These are phyloP conservation scores for Drosophila incognita DNA, from an alignment of 2,888 invertebrate species.

Conservation along the genomic window DNA sequence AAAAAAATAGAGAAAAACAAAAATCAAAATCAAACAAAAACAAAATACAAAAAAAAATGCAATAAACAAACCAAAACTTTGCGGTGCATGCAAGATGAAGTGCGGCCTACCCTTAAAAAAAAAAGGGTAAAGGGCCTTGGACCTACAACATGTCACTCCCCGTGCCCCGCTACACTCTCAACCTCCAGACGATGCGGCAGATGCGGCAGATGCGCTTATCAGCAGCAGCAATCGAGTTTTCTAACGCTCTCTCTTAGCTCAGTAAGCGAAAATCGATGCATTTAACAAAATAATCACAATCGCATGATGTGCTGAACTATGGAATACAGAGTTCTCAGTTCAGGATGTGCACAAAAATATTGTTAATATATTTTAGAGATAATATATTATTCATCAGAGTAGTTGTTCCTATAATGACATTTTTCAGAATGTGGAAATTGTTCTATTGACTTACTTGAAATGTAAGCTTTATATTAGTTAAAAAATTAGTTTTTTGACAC, in stretches of 20 bases:
- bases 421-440: background rate
- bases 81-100: conserved; percentile 13
- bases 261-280: conserved; percentile 68
- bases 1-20: conserved; percentile 2
- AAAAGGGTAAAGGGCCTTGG: conserved; percentile 40
- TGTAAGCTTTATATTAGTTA: background rate
- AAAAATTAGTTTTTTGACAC: background rate
- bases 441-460: background rate
- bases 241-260: conserved; percentile 40
- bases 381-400: no score
- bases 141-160: conserved; percentile 19
- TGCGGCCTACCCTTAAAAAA: conserved; percentile 26
- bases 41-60: conserved; percentile 22
- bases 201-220: conserved; percentile 55
- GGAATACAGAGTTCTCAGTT: conserved; percentile 3
- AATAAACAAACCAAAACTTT: conserved; percentile 32
- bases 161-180: background rate
- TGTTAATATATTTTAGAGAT: background rate
- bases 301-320: conserved; percentile 12
- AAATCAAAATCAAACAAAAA: conserved; percentile 26
- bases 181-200: background rate
- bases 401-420: background rate
- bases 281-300: conserved; percentile 28
- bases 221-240: conserved; percentile 50
- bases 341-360: background rate